Evolutionary conservation across 1,140 invertebrate species (phyloP).

Genomic region (Oedothorax gibbosus): DNA sequence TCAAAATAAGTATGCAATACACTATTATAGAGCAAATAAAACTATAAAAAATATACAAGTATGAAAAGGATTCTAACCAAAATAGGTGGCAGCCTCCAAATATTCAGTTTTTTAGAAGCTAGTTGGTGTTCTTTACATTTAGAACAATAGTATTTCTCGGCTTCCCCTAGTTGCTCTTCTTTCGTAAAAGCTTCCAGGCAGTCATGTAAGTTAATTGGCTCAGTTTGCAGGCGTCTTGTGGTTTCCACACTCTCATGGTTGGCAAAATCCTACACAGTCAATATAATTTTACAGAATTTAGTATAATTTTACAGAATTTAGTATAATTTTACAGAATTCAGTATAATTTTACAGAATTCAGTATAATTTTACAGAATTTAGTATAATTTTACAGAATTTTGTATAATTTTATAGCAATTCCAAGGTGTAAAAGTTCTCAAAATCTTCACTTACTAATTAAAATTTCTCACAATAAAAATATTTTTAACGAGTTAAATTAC

Average conservation of each 20-base stretch:
- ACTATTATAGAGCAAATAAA: background rate
- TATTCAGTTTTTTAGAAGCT: constrained; percentile 88
- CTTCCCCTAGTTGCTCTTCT: constrained; percentile 78
- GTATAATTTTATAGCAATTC: no score
- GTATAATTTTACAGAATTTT: background rate
- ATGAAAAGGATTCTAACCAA: constrained; percentile 73
- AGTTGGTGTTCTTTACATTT: constrained; percentile 84
- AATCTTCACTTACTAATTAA: no score
- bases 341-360: no score
- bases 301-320: no score
- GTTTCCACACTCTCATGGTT: constrained; percentile 80
- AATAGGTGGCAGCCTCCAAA: constrained; percentile 88
- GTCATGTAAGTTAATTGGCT: constrained; percentile 81
- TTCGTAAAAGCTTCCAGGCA: constrained; percentile 88
- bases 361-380: background rate
- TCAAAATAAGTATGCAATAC: no score
- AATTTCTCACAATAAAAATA: no score
- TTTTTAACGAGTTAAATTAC: no score
- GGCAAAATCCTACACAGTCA: constrained; percentile 73
- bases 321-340: background rate
- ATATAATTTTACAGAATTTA: background rate
- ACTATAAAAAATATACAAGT: background rate
- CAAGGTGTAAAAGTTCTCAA: no score
- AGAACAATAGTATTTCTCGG: constrained; percentile 86
- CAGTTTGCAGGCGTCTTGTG: constrained; percentile 77